Evolutionary conservation across 35 echinoderm and acorn worm genomes (phyloP).

Genomic region (Strongylocentrotus purpuratus): DNA sequence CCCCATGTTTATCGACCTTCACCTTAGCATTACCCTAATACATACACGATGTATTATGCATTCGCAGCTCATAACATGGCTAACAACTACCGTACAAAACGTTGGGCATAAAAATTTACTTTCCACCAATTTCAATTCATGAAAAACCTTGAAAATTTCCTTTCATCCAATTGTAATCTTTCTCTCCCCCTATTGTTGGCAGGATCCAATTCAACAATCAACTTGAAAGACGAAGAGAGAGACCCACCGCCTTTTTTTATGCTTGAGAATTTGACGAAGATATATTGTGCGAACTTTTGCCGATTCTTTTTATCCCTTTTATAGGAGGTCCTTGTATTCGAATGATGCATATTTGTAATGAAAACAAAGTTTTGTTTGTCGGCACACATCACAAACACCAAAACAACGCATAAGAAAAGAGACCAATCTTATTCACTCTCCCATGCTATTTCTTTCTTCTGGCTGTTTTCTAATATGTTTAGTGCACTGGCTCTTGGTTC

Average conservation of each 20-base stretch:
- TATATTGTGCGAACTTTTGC: background rate
- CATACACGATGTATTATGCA: background rate
- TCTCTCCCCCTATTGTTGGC: background rate
- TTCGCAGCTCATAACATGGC: background rate
- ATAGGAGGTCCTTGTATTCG: background rate
- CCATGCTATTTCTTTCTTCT: background rate
- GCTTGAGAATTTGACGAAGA: background rate
- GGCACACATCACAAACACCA: background rate
- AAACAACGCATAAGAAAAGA: background rate
- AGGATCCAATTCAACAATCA: background rate
- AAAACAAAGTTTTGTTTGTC: conserved; percentile 5
- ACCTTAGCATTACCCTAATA: background rate
- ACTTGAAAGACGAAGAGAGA: background rate
- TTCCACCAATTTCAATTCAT: conserved; percentile 20
- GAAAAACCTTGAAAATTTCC: conserved; percentile 24
- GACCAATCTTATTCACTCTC: background rate
- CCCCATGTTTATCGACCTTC: background rate
- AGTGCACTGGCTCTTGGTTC: background rate
- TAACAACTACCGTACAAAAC: background rate
- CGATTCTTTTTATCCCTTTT: background rate
- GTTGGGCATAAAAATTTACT: background rate
- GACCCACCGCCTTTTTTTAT: background rate
- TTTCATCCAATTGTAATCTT: conserved; percentile 32
- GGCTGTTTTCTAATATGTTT: no score
- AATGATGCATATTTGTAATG: conserved; percentile 5